phyloP scores from a whole-genome alignment of 1,140 invertebrate genomes.

The Drosophila insularis region DNA sequence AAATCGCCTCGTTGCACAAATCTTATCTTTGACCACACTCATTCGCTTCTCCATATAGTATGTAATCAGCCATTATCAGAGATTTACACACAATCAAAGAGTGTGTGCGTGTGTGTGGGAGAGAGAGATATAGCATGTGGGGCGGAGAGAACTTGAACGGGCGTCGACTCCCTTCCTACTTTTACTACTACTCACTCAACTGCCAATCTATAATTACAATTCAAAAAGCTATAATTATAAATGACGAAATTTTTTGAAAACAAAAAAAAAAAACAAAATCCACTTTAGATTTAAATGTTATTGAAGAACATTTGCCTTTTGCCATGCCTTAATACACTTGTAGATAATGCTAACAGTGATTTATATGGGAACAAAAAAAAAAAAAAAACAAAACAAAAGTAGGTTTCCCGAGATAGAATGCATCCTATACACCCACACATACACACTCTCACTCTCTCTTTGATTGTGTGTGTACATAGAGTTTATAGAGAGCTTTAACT shows the following conservation, averaged over 20 bases:
- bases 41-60: constrained; percentile 36
- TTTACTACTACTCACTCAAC: constrained; percentile 1
- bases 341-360: constrained; percentile 25
- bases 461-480: neutral
- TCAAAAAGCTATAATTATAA: constrained; percentile 69
- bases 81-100: constrained; percentile 6
- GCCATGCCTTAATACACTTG: constrained; percentile 13
- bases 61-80: constrained; percentile 57
- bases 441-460: neutral
- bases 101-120: neutral
- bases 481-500: neutral
- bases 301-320: neutral
- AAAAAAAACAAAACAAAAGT: neutral
- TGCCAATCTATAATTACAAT: constrained; percentile 73
- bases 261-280: constrained; percentile 5
- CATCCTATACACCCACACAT: neutral
- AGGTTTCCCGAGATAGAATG: neutral
- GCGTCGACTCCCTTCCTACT: neutral
- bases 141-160: constrained; percentile 9
- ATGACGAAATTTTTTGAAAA: constrained; percentile 60
- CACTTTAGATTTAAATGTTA: constrained; percentile 10
- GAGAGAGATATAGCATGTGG: neutral
- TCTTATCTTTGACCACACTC: constrained; percentile 63
- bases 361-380: neutral
- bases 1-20: constrained; percentile 71